These are phyloP conservation scores for Anthonomus grandis DNA, from an alignment of 1,140 invertebrate genomes.

Conservation along the genomic window DNA sequence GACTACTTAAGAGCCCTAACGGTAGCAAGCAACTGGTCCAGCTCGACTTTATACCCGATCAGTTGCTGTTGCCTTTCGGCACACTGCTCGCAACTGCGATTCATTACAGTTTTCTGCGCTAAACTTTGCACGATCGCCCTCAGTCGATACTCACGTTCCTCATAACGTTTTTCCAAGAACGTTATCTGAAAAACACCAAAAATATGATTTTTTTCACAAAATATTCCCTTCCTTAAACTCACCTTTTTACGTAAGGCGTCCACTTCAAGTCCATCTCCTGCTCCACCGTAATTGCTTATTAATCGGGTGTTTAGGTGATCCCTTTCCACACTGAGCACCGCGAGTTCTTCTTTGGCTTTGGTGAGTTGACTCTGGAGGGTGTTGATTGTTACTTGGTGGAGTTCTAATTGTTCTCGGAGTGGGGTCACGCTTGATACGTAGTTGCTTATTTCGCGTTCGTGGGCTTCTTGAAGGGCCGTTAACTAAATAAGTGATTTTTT, in stretches of 20 bases:
- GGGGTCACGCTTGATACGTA: constrained; percentile 57
- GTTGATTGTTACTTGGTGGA: constrained; percentile 55
- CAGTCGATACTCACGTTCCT: constrained; percentile 48
- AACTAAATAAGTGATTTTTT: too few species aligned
- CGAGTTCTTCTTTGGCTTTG: constrained; percentile 55
- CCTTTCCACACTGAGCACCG: constrained; percentile 55
- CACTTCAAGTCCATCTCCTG: constrained; percentile 14
- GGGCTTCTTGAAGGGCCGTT: constrained; percentile 71
- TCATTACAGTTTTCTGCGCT: constrained; percentile 44
- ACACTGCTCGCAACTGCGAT: constrained; percentile 45
- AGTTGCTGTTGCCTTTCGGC: constrained; percentile 45
- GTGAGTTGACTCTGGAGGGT: constrained; percentile 55
- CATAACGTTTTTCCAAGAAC: constrained; percentile 47
- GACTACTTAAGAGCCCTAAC: constrained; percentile 41
- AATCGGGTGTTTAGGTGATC: constrained; percentile 56
- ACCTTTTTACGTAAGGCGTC: constrained; percentile 26
- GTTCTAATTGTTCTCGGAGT: constrained; percentile 55
- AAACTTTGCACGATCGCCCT: constrained; percentile 45
- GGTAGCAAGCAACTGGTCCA: constrained; percentile 45
- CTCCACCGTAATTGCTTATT: not conserved
- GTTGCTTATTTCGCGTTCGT: constrained; percentile 68
- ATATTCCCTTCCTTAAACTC: not conserved
- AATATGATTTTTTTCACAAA: constrained; percentile 1
- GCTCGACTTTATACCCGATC: constrained; percentile 46
- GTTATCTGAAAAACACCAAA: constrained; percentile 38